A percentile compares a stretch with the other conserved stretches of the same genome.
Evolutionary conservation across 2,888 invertebrate species (phyloP).

Genomic region (Idaea straminata): DNA sequence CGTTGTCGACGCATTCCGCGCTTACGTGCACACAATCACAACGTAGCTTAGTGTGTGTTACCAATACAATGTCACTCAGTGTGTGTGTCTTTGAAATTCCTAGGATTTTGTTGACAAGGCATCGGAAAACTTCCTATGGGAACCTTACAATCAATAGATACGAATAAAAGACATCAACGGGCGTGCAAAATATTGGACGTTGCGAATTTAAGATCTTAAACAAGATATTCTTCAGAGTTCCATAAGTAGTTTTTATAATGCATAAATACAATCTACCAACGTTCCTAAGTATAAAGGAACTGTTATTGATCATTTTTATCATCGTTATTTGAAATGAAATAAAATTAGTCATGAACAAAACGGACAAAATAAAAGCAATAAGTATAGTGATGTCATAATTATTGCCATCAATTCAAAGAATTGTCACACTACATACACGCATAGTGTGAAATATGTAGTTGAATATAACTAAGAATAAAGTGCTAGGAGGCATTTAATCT

Average conservation of each 20-base stretch:
- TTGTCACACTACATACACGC: slow-evolving; percentile 17
- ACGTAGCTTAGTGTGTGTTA: slow-evolving; percentile 19
- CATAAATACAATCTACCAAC: not conserved
- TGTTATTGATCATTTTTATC: not conserved
- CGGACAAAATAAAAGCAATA: not conserved
- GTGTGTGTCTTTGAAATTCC: slow-evolving; percentile 12
- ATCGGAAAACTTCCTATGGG: not conserved
- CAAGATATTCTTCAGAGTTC: not conserved
- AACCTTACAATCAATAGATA: not conserved
- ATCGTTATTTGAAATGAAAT: not conserved
- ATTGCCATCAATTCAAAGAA: slow-evolving; percentile 9
- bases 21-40: slow-evolving; percentile 45
- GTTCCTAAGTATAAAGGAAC: not conserved
- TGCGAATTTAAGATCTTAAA: slow-evolving; percentile 5
- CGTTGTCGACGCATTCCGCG: slow-evolving; percentile 60
- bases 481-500: slow-evolving; percentile 49
- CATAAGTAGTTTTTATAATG: not conserved
- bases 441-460: slow-evolving; percentile 9
- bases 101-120: not conserved
- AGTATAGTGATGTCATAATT: slow-evolving; percentile 4
- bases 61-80: slow-evolving; percentile 8
- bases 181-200: slow-evolving; percentile 15
- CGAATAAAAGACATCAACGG: slow-evolving; percentile 33
- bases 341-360: not conserved
- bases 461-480: slow-evolving; percentile 21